Percentiles rank a stretch among this genome's conserved stretches.
These are phyloP conservation scores for Drosophila macrospina DNA, from an alignment of 2,888 invertebrate genomes.

Conservation along the genomic window DNA sequence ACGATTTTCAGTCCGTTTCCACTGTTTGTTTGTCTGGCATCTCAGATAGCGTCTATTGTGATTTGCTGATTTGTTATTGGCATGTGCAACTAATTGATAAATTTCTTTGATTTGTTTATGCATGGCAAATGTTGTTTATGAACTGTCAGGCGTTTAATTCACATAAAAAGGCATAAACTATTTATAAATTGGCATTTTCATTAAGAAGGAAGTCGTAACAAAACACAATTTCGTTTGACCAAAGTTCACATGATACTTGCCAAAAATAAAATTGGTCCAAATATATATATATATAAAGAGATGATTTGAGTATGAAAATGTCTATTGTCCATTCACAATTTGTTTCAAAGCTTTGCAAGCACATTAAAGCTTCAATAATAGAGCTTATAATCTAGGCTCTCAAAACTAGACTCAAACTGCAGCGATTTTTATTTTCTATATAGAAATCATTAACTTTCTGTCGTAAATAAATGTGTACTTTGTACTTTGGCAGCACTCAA, in stretches of 20 bases:
- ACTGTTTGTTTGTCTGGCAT: background rate
- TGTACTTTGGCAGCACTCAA: too few species aligned
- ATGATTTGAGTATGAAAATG: too few species aligned
- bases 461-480: too few species aligned
- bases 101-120: slow-evolving; percentile 58
- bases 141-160: slow-evolving; percentile 42
- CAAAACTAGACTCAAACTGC: too few species aligned
- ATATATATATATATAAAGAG: too few species aligned
- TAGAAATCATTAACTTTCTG: too few species aligned
- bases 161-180: slow-evolving; percentile 49
- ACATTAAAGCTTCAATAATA: too few species aligned
- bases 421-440: too few species aligned
- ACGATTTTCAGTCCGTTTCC: background rate
- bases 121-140: slow-evolving; percentile 48
- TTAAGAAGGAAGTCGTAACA: slow-evolving; percentile 27
- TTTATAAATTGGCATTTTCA: slow-evolving; percentile 25
- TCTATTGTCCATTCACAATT: too few species aligned
- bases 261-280: too few species aligned
- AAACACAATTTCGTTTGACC: slow-evolving; percentile 21
- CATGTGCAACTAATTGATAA: slow-evolving; percentile 54
- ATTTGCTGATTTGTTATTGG: slow-evolving; percentile 56
- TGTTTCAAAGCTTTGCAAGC: too few species aligned
- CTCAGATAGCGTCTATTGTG: slow-evolving; percentile 29
- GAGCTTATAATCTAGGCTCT: too few species aligned
- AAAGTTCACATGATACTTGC: slow-evolving; percentile 37